Evolutionary conservation across 2,888 invertebrate genomes (phyloP), one percentile per base, ranked within the genome.

Genomic region (Tenodera sinensis): DNA sequence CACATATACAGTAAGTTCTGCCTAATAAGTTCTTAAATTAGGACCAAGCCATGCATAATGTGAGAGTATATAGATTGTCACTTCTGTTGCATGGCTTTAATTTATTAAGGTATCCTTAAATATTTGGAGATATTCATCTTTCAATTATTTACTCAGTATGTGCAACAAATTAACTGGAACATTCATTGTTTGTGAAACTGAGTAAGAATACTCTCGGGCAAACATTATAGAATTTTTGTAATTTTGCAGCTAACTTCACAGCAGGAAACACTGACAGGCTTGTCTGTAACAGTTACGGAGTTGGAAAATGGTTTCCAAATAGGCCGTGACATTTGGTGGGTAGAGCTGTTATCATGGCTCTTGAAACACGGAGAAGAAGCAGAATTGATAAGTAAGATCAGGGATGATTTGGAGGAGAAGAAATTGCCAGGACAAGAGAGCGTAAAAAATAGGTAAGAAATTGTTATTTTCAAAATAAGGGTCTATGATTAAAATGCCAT

Each of bases 251-350:
- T 90, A 83, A 82, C 90, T 15, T 28, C 90, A 84, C 91, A 91
- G 25, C 90, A 91, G 90, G 28, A 91, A 89, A 85, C 85, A 28
- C 25, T 89, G 34, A 71, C 88, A 47, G 34, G 82, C 71, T 25
- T 89, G 25, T 83, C 83, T n/a, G n/a, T 28, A 89, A 91, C 89
- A 89, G 91, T 91, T 27, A 91, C 89, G 85, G 91, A 91, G 89
- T 88, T 91, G 54, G 90, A 91, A 82, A 91, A 91, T 83, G 90
- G 91, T 47, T 91, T 91, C 30, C 89, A 90, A 34, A 89, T 91
- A 15, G 85, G 88, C 20, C 87, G 83, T 82, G 85, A 87, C 71
- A 47, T 71, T 27, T 87, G 91, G 91, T 89, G 90, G 90, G 83
- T 83, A 20, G 83, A 84, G 25, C 34, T 89, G 28, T 34, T 89